Percentiles rank a stretch among this genome's conserved stretches.
Conservation (phyloP, 2,888 invertebrate genomes). For the Blastobasis lacticolella region DNA sequence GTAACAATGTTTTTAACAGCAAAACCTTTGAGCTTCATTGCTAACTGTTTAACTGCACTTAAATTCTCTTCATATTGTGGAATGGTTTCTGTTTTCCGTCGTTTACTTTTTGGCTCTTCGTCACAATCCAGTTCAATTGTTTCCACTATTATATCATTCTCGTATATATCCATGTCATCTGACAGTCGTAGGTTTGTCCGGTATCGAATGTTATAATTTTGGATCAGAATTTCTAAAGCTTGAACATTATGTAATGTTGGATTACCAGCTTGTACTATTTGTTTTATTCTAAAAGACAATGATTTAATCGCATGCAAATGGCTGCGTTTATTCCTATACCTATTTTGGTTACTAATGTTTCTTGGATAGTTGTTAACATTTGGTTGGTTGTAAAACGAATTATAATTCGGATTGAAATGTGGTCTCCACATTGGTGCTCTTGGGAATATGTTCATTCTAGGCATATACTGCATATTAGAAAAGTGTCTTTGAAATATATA, state of each 20-base stretch:
- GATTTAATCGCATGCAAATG: conserved; percentile 37
- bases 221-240: conserved; percentile 33
- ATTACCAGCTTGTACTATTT: conserved; percentile 21
- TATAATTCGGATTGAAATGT: conserved; percentile 11
- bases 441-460: conserved; percentile 28
- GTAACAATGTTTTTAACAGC: conserved; percentile 32
- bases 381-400: not conserved
- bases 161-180: conserved; percentile 30
- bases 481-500: conserved; percentile 32
- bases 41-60: conserved; percentile 34
- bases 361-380: conserved; percentile 8
- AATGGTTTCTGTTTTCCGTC: conserved; percentile 18
- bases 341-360: conserved; percentile 23
- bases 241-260: conserved; percentile 23
- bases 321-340: conserved; percentile 17
- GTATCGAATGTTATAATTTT: conserved; percentile 46
- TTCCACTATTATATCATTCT: conserved; percentile 39
- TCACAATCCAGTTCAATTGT: conserved; percentile 52
- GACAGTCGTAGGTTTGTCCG: conserved; percentile 34
- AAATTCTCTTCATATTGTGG: conserved; percentile 36
- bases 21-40: conserved; percentile 35
- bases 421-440: conserved; percentile 15
- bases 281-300: conserved; percentile 31
- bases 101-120: conserved; percentile 35
- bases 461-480: conserved; percentile 19